phyloP scores from a whole-genome alignment of 2,888 invertebrate species.

The Hypselothyrea guttata region DNA sequence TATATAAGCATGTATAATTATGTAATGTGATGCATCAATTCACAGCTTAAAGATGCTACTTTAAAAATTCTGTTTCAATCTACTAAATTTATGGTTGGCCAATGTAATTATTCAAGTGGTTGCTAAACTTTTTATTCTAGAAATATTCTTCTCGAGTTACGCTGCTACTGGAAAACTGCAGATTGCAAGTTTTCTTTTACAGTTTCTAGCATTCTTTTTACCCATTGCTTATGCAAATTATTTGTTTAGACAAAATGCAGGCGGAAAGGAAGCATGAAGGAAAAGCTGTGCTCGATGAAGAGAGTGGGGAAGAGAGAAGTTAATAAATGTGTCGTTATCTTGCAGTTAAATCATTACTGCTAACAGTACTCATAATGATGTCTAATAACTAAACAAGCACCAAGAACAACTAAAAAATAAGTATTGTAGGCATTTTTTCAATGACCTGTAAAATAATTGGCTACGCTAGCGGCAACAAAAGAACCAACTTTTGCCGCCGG shows the following conservation, averaged over 20 bases:
- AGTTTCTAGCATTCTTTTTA: neutral
- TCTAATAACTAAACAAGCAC: constrained; percentile 42
- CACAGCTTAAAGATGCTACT: too few relatives aligned
- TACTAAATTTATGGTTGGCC: constrained; percentile 39
- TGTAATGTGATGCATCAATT: too few relatives aligned
- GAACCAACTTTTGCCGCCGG: constrained; percentile 54
- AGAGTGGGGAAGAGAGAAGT: constrained; percentile 15
- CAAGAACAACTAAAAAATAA: constrained; percentile 1
- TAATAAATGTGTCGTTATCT: constrained; percentile 14
- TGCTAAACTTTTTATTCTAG: constrained; percentile 29
- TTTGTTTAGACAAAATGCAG: constrained; percentile 11
- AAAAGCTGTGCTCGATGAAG: neutral
- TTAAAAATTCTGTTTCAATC: neutral
- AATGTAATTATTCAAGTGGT: constrained; percentile 62
- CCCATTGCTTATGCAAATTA: constrained; percentile 49
- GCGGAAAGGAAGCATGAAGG: constrained; percentile 7
- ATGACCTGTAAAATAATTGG: constrained; percentile 50
- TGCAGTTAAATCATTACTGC: constrained; percentile 42
- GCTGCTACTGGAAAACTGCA: constrained; percentile 10
- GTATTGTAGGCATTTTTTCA: constrained; percentile 32
- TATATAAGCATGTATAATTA: too few relatives aligned
- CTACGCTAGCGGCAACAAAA: constrained; percentile 24
- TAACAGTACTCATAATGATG: constrained; percentile 54
- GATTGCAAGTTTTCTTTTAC: constrained; percentile 8
- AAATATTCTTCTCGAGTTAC: constrained; percentile 5